Evolutionary conservation across 2,113 vertebrate genomes (phyloP), one percentile per base, ranked within the genome.

Genomic region (Anguilla japonica): DNA sequence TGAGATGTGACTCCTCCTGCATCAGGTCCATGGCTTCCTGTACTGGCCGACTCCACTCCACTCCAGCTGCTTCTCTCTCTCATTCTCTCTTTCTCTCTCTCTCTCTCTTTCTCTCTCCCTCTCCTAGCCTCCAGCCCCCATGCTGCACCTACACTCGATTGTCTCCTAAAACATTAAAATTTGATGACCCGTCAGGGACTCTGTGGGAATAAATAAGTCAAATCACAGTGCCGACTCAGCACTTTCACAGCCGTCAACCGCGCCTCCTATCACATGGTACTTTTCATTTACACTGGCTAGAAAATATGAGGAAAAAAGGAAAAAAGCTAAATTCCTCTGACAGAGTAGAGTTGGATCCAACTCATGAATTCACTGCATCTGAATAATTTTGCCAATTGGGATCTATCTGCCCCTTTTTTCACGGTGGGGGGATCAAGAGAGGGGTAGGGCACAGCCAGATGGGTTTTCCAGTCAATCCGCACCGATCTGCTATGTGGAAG

Each of bases 261-360:
- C 39, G 5, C 40, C 39, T 81, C 41, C 79, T 41, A 43, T 82
- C n/a, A 75, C n/a, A 34, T 29, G 18, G 46, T 29, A 26, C 16
- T 53, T 82, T 82, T 50, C 41, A n/a, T 82, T 82, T 82, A 75
- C 81, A 8, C 15, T 82, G 81, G 7, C 22, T 26, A 5, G 3
- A 67, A 26, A 41, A 56, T 13, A 53, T 14, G 8, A 53, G 50
- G 13, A 14, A 82, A 86, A 71, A 13, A 83, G 26, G 1, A 57
- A n/a, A 86, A 57, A 82, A 34, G 14, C 34, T 50, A 34, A 71
- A 71, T 82, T 39, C 81, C 81, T 43, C 81, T 22, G 34, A 86
- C 78, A n/a, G 41, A 39, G 41, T 39, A 26, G 0, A 43, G n/a
- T 13, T 46, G 57, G 80, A 82, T n/a, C 41, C 26, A 46, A 46